Conservation (phyloP, 2,113 vertebrate species). For the Epinephelus fuscoguttatus region DNA sequence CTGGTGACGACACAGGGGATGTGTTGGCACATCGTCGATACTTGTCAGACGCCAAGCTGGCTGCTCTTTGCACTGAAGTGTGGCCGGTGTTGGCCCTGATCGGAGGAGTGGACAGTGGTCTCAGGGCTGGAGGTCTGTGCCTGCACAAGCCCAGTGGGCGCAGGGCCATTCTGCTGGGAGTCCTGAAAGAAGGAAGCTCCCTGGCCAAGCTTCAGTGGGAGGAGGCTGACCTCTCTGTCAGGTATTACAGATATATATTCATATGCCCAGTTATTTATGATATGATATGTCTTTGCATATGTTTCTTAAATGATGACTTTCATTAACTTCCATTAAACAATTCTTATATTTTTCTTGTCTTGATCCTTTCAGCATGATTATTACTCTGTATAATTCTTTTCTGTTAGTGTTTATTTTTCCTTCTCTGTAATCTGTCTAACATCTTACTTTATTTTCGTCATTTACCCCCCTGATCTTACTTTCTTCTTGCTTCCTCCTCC, state of each 20-base stretch:
- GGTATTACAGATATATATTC: slow-evolving; percentile 71
- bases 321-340: slow-evolving; percentile 58
- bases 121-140: slow-evolving; percentile 85
- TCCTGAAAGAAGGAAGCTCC: slow-evolving; percentile 85
- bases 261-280: not conserved
- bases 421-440: slow-evolving; percentile 58
- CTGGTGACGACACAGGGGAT: slow-evolving; percentile 48
- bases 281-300: slow-evolving; percentile 1
- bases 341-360: slow-evolving; percentile 65
- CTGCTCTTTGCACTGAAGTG: slow-evolving; percentile 82
- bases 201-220: slow-evolving; percentile 88
- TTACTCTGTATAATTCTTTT: slow-evolving; percentile 56
- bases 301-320: slow-evolving; percentile 21
- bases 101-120: slow-evolving; percentile 86
- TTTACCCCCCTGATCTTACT: slow-evolving; percentile 73
- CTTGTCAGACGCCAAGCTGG: slow-evolving; percentile 82
- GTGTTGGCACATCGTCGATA: slow-evolving; percentile 55
- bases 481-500: slow-evolving; percentile 69
- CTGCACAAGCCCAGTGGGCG: slow-evolving; percentile 84
- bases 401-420: slow-evolving; percentile 60
- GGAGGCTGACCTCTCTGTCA: slow-evolving; percentile 85
- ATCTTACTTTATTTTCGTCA: slow-evolving; percentile 70
- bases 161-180: slow-evolving; percentile 83
- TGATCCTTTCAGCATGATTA: slow-evolving; percentile 60
- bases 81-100: slow-evolving; percentile 87